These are phyloP conservation scores for Penaeus chinensis DNA, from an alignment of 1,140 invertebrate species.

Conservation along the genomic window DNA sequence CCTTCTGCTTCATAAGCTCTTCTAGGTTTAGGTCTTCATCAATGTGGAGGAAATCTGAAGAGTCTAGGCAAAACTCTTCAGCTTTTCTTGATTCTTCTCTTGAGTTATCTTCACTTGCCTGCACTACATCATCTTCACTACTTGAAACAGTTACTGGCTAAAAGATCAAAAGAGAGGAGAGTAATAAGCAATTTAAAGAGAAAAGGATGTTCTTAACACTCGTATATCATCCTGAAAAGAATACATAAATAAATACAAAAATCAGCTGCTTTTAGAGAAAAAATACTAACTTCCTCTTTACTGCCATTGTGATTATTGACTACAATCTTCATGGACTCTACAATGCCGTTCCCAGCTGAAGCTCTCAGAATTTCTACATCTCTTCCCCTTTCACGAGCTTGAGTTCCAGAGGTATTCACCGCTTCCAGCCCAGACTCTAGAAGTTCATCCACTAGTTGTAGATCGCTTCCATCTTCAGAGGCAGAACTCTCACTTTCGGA, in stretches of 20 bases:
- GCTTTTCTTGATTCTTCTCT: slow-evolving; percentile 38
- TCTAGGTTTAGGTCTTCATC: slow-evolving; percentile 85
- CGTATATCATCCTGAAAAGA: background rate
- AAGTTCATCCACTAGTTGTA: slow-evolving; percentile 53
- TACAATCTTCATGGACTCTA: slow-evolving; percentile 56
- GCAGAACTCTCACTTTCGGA: slow-evolving; percentile 39
- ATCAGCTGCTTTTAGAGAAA: background rate
- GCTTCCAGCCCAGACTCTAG: slow-evolving; percentile 37
- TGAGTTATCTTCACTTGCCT: slow-evolving; percentile 46
- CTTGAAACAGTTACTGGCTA: slow-evolving; percentile 44
- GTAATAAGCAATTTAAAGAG: too few species aligned
- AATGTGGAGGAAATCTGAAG: slow-evolving; percentile 60
- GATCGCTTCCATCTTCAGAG: slow-evolving; percentile 42
- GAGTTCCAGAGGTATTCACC: background rate
- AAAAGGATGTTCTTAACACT: background rate
- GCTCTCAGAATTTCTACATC: slow-evolving; percentile 47
- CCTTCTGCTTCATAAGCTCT: slow-evolving; percentile 89
- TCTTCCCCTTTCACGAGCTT: background rate
- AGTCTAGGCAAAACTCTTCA: slow-evolving; percentile 55
- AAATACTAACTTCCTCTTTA: slow-evolving; percentile 37
- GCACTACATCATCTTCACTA: slow-evolving; percentile 33
- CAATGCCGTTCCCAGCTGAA: slow-evolving; percentile 43
- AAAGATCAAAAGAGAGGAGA: background rate
- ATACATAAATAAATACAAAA: background rate
- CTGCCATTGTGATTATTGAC: slow-evolving; percentile 54